phyloP scores from a whole-genome alignment of 1,140 invertebrate genomes.

The Phymastichus coffea region DNA sequence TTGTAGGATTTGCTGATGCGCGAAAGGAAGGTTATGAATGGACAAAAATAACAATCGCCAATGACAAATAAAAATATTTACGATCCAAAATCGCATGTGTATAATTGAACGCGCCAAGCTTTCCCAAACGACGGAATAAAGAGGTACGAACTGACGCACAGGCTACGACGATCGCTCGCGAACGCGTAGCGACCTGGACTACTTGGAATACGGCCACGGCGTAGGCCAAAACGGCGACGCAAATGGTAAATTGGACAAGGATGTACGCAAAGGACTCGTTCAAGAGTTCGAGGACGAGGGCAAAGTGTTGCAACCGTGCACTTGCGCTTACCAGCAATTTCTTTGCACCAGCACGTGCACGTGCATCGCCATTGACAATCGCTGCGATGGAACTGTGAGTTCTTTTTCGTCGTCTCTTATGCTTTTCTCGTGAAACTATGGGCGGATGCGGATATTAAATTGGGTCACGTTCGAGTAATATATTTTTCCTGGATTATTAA shows the following conservation, averaged over 20 bases:
- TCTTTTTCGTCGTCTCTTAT: not conserved
- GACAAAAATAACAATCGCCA: no score
- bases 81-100: no score
- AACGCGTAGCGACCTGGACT: constrained; percentile 32
- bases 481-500: no score
- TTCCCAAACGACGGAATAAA: no score
- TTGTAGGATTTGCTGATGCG: no score
- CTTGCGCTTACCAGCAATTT: constrained; percentile 56
- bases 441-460: no score
- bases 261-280: constrained; percentile 35
- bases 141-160: not conserved
- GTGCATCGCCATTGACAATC: constrained; percentile 56
- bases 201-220: constrained; percentile 34
- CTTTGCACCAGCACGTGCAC: constrained; percentile 62
- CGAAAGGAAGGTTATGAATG: no score
- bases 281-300: constrained; percentile 11
- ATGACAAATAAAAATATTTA: no score
- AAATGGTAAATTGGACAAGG: constrained; percentile 31
- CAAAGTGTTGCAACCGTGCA: no score
- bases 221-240: constrained; percentile 29
- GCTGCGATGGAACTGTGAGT: constrained; percentile 45
- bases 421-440: no score
- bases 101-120: no score
- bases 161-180: constrained; percentile 32
- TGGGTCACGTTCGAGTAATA: no score